These are phyloP conservation scores for Mythimna loreyi DNA, from an alignment of 2,888 invertebrate genomes.

Conservation along the genomic window DNA sequence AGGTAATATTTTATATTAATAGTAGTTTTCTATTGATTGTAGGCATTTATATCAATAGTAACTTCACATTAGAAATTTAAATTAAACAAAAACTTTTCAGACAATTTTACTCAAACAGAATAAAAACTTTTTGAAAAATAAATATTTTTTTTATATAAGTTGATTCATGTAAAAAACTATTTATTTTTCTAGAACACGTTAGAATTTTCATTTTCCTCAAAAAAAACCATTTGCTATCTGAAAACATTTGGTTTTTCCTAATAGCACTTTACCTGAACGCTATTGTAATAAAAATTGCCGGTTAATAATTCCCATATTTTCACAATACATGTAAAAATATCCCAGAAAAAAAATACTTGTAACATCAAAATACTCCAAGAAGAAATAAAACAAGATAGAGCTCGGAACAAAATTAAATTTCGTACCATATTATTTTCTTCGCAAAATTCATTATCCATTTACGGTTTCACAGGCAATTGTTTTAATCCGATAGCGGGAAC, in stretches of 20 bases:
- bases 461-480: constrained; percentile 90
- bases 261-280: not conserved
- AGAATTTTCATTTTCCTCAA: not conserved
- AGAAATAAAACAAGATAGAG: constrained; percentile 58
- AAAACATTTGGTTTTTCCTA: not conserved
- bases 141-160: not conserved
- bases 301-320: constrained; percentile 18
- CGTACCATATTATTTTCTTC: constrained; percentile 86
- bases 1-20: too few relatives aligned
- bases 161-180: not conserved
- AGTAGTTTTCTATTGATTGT: too few relatives aligned
- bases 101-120: not conserved
- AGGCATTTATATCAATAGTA: too few relatives aligned
- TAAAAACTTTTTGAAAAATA: too few relatives aligned
- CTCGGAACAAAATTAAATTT: constrained; percentile 80
- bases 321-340: constrained; percentile 39
- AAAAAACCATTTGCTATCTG: not conserved
- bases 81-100: too few relatives aligned
- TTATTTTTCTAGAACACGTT: not conserved
- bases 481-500: constrained; percentile 89
- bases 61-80: too few relatives aligned
- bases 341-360: constrained; percentile 33
- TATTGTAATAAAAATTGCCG: not conserved
- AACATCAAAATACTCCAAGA: constrained; percentile 47
- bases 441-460: constrained; percentile 90